These are phyloP conservation scores for Andinoacara biseriatus DNA, from an alignment of 2,113 vertebrate species.

Conservation along the genomic window DNA sequence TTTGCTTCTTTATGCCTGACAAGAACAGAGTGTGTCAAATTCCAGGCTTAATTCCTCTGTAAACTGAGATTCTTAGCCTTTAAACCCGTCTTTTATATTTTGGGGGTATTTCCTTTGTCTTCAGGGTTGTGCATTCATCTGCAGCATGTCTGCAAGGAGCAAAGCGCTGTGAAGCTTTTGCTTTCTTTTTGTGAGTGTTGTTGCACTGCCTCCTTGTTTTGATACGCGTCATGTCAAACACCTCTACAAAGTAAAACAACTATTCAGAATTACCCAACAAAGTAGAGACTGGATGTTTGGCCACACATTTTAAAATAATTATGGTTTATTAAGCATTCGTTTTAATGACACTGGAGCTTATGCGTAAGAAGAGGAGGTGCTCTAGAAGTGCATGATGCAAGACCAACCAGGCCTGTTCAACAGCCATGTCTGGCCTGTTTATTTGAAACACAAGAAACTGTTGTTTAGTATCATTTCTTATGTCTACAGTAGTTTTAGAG, in stretches of 20 bases:
- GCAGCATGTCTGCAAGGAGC: background rate
- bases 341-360: background rate
- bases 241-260: background rate
- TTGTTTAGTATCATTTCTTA: background rate
- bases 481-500: background rate
- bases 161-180: background rate
- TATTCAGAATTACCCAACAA: background rate
- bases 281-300: background rate
- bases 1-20: background rate
- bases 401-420: background rate
- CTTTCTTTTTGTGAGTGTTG: slow-evolving; percentile 14
- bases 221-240: background rate
- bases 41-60: background rate
- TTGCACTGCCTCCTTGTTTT: background rate
- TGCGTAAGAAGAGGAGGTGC: background rate
- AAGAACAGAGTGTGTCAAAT: background rate
- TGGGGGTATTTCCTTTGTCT: background rate
- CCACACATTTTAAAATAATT: background rate
- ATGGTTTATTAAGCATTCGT: background rate
- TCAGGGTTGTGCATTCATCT: background rate
- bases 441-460: background rate
- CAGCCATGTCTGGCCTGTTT: background rate
- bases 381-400: background rate
- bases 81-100: background rate
- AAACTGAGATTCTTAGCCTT: background rate